phyloP scores from a whole-genome alignment of 2,888 invertebrate genomes.

The Ennomos fuscantarius region DNA sequence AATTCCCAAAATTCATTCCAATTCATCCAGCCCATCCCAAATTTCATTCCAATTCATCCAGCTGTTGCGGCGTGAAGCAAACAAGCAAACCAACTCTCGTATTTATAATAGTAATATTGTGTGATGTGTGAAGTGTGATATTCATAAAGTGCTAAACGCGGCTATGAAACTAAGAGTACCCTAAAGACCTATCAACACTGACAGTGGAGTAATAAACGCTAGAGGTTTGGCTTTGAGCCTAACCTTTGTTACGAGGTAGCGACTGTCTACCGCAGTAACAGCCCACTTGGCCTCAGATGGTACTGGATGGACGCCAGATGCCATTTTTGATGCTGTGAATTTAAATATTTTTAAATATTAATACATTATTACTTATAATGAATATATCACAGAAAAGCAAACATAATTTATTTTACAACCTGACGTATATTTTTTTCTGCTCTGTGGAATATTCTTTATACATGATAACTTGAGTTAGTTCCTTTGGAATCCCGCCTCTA shows the following conservation, averaged over 20 bases:
- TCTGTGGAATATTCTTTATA: no score
- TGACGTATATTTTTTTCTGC: no score
- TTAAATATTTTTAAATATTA: slow-evolving; percentile 23
- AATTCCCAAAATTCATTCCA: no score
- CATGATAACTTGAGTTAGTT: no score
- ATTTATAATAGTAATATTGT: neutral
- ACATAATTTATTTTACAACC: no score
- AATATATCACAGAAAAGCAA: neutral
- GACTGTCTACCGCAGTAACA: slow-evolving; percentile 20
- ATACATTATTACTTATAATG: slow-evolving; percentile 7
- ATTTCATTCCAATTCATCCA: no score
- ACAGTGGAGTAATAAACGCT: slow-evolving; percentile 21
- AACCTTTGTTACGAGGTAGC: slow-evolving; percentile 33
- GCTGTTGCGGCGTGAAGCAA: no score
- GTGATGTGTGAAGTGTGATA: no score
- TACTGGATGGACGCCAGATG: slow-evolving; percentile 34
- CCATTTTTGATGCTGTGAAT: slow-evolving; percentile 23
- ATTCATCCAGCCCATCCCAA: no score
- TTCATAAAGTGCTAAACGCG: slow-evolving; percentile 4
- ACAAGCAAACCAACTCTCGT: no score
- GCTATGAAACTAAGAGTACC: slow-evolving; percentile 14
- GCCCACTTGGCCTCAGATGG: slow-evolving; percentile 29
- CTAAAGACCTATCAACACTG: slow-evolving; percentile 14
- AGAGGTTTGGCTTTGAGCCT: slow-evolving; percentile 33
- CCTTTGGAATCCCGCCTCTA: no score